Evolutionary conservation across 2,797 vertebrate species (phyloP).

Genomic region (Oryzias sinensis): DNA sequence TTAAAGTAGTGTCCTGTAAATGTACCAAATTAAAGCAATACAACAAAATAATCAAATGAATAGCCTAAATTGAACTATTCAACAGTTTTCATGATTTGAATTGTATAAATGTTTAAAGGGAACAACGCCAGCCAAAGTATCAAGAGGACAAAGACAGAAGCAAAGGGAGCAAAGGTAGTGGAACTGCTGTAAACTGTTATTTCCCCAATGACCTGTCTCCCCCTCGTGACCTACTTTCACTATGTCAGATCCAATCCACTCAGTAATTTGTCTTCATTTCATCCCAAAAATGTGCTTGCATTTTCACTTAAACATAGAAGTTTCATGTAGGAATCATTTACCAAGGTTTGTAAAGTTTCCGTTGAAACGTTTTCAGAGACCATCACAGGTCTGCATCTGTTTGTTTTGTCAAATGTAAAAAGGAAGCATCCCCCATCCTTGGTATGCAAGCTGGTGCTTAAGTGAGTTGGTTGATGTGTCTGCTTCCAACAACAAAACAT

Average conservation of each 20-base stretch:
- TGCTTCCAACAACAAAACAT: constrained; percentile 20
- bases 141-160: constrained; percentile 3
- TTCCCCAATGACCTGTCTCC: constrained; percentile 71
- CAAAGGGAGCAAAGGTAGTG: constrained; percentile 32
- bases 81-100: no score
- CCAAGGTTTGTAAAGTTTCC: constrained; percentile 7
- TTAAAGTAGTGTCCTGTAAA: no score
- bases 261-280: constrained; percentile 67
- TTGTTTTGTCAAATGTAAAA: no score
- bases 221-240: constrained; percentile 72
- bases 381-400: no score
- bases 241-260: constrained; percentile 66
- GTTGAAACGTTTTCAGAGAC: constrained; percentile 6
- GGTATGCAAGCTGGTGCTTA: no score
- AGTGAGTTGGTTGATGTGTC: constrained; percentile 13
- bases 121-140: neutral
- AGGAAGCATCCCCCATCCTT: no score
- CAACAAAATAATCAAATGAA: no score
- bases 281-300: no score
- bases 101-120: no score
- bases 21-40: no score
- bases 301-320: no score
- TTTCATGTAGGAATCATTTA: constrained; percentile 15
- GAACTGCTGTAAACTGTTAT: constrained; percentile 53
- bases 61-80: no score